Percentiles rank a stretch among this genome's conserved stretches.
phyloP scores from a whole-genome alignment of 2,797 vertebrate species.

The Sternotherus odoratus region DNA sequence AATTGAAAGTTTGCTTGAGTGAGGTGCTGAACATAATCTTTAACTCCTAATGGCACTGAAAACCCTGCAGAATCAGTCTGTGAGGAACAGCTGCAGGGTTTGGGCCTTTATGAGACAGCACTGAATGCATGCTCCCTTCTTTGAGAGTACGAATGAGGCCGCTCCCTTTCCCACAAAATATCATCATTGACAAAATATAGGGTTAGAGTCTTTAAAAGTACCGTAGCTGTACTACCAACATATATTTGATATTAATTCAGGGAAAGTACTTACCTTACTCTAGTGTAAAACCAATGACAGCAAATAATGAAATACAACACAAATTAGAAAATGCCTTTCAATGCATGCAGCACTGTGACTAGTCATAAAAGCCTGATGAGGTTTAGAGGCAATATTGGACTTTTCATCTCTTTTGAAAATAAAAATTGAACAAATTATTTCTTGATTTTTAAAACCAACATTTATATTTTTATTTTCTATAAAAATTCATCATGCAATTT shows the following conservation, averaged over 20 bases:
- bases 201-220: neutral
- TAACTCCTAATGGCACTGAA: neutral
- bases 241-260: conserved; percentile 37
- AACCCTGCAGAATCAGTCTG: neutral
- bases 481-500: conserved; percentile 83
- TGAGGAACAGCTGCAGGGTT: neutral
- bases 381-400: conserved; percentile 88
- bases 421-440: conserved; percentile 88
- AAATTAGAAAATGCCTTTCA: conserved; percentile 96
- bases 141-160: neutral
- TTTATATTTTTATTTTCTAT: conserved; percentile 71
- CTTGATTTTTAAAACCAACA: conserved; percentile 70
- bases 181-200: neutral
- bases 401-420: conserved; percentile 90
- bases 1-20: neutral
- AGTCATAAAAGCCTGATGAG: conserved; percentile 95
- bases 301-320: conserved; percentile 99
- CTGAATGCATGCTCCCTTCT: neutral
- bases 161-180: neutral
- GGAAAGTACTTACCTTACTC: conserved; percentile 96
- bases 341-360: conserved; percentile 93
- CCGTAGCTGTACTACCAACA: conserved; percentile 20
- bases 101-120: neutral
- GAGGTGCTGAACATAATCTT: neutral
- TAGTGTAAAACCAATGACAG: conserved; percentile 98